Base-by-base conservation (phyloP, 2,113 vertebrate species). In the Cyanoliseus patagonus region DNA sequence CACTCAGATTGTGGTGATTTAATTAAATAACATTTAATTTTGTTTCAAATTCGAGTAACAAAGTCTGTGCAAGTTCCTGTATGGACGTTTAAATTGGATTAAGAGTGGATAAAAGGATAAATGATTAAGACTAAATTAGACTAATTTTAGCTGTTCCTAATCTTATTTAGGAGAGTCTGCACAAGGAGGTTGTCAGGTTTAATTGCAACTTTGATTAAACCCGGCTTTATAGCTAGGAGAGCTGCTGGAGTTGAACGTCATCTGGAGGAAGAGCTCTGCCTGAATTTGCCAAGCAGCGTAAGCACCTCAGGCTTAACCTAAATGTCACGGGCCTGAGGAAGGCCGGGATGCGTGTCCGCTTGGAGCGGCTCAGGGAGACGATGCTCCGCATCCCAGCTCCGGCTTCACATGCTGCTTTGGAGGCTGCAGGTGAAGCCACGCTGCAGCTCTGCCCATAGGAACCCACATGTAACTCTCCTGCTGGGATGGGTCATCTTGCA, bases 91-190 rank as follows among this genome's bases (percentile, higher is more conserved):
- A 91, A 94, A 96, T 95, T 92, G 90, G 94, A 96, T 96, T 93
- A 92, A 61, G 52, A 4, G 77, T 39, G 73, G 92, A 52, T 95
- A 79, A 91, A 93, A 68, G 67, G 86, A 94, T 93, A 93, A 94
- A 97, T 93, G 94, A 85, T 84, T 95, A 91, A 84, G 73, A 49
- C 72, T 76, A 90, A 96, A 96, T 96, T 93, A 95, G 86, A 86
- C 96, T 96, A 95, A 96, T 97, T 96, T 96, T 97, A 97, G 95
- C 86, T 18, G 80, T 44, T 92, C 61, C 47, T 90, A 84, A 94
- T 94, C 95, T 92, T 59, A 83, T 81, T 95, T 66, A 41, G 47
- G 86, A 70, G 86, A 78, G 92, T 42, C 93, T 70, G 61, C 57
- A 73, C 25, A 47, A 64, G 92, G 88, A 68, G 27, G n/a, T 52